These are phyloP conservation scores for Lasioglossum albipes DNA, from an alignment of 1,140 invertebrate genomes.

Conservation along the genomic window DNA sequence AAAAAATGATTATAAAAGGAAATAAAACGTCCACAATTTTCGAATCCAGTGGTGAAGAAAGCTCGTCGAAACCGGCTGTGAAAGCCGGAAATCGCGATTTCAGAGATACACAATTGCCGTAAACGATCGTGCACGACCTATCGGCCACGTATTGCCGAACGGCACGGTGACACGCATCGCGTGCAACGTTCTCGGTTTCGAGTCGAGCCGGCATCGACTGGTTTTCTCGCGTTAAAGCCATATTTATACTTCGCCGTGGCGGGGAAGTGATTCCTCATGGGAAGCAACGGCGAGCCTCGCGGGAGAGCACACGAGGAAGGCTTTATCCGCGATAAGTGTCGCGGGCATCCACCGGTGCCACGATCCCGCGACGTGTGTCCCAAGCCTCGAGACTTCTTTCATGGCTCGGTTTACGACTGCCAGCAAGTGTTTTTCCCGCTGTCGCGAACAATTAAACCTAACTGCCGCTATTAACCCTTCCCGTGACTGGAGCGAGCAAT, in stretches of 20 bases:
- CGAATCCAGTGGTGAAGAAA: too few relatives aligned
- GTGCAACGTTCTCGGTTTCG: background rate
- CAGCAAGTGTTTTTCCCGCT: slow-evolving; percentile 11
- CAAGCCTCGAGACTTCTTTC: slow-evolving; percentile 4
- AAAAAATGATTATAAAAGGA: too few relatives aligned
- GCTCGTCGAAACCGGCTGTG: too few relatives aligned
- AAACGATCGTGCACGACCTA: background rate
- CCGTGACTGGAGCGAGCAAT: background rate
- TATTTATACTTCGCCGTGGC: slow-evolving; percentile 32
- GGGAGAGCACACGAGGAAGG: background rate
- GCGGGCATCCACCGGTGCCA: background rate
- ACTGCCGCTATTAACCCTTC: slow-evolving; percentile 14
- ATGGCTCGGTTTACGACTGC: background rate
- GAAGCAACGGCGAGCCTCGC: background rate
- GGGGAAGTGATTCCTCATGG: slow-evolving; percentile 22
- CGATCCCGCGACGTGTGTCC: background rate
- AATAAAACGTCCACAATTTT: too few relatives aligned
- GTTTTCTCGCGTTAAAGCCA: slow-evolving; percentile 31
- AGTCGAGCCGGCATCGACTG: background rate
- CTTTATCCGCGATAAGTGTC: slow-evolving; percentile 4
- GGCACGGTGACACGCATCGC: slow-evolving; percentile 15
- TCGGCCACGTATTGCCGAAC: background rate
- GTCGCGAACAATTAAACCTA: slow-evolving; percentile 17
- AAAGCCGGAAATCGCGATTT: background rate
- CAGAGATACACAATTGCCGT: background rate